Evolutionary conservation across 1,140 invertebrate genomes (phyloP), one percentile per base, ranked within the genome.

Genomic region (Lucilia cuprina): DNA sequence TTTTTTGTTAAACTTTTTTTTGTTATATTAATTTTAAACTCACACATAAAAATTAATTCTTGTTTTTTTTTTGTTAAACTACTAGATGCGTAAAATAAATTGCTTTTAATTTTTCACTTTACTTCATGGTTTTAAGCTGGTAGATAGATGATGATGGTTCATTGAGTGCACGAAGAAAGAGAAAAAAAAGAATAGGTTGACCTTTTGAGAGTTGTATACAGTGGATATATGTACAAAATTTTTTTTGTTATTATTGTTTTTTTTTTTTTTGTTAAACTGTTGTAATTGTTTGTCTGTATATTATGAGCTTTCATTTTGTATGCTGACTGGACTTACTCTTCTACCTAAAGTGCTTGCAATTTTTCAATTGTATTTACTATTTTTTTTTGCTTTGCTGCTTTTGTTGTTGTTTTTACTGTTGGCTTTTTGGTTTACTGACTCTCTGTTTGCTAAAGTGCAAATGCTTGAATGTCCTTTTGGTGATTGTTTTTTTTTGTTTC

Each of bases 301-400:
- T 80, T 80, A 80, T 80, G 77, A 80, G 77, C 41, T 80, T 80
- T 50, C 41, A 80, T 80, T n/a, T 80, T 80, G n/a, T 21, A 21
- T 25, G 14, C 9, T 30, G 3, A 3, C 25, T 30, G 25, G 25
- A 30, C 17, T 80, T 49, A n/a, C 77, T 70, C 75, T 30, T 30
- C 3, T 78, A 89, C 88, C 88, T 89, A 89, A 89, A 89, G 88
- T 89, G 88, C 87, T 89, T 89, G 89, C 89, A 89, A 89, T 89
- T 89, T 89, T 89, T 89, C 88, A 89, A 89, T 89, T 70, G 65
- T 70, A n/a, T 89, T 88, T 41, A 55, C 50, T 55, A 17, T 13
- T 55, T 55, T 13, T 55, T 55, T 55, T 55, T 55, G 12, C 50
- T 7, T 12, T 55, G 12, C 50, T 55, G 10, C 13, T 8, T 12